Evolutionary conservation across 1,140 invertebrate species (phyloP), one percentile per base, ranked within the genome.

Genomic region (Caenorhabditis brenneri): DNA sequence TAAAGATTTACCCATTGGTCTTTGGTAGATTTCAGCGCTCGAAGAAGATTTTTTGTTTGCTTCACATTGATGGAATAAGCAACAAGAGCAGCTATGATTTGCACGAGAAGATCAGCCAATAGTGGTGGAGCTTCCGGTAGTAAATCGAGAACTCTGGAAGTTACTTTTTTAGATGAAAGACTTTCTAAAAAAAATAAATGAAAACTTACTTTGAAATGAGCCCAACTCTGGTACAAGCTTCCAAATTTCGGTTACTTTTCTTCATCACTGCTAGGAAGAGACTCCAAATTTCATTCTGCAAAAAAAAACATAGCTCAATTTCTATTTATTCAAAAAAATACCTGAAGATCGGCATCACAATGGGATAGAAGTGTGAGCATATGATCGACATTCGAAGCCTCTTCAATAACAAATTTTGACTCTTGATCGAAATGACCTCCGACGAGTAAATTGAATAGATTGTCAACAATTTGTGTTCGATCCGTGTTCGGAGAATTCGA

Each of bases 401-500:
- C 96, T 92, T 98, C 95, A 90, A 99, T 98, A 87, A 99, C 95
- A 92, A 98, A 99, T 93, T 98, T 98, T 90, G 97, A 93, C 93
- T 99, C 97, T 95, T 99, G 97, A 93, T 99, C 97, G 93, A 99
- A 99, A 93, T 98, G 96, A 85, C 96, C 97, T 81, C 96, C 97
- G 87, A 99, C 97, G 90, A 99, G 93, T 97, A 89, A 84, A 84
- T 89, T 90, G 80, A 89, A 89, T 39, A 89, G 74, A 39, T 87
- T 80, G 79, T 89, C 89, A 33, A 90, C 88, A 78, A 89, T 81
- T 49, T 90, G 88, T 9, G 69, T 74, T 55, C 65, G n/a, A 51
- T 89, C 88, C 55, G 86, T 85, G 9, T 84, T 74, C 15, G 88
- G 58, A 16, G 83, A 80, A 79, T 82, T 85, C 15, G 87, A 78